phyloP scores from a whole-genome alignment of 2,113 vertebrate genomes.

The Pelobates fuscus region DNA sequence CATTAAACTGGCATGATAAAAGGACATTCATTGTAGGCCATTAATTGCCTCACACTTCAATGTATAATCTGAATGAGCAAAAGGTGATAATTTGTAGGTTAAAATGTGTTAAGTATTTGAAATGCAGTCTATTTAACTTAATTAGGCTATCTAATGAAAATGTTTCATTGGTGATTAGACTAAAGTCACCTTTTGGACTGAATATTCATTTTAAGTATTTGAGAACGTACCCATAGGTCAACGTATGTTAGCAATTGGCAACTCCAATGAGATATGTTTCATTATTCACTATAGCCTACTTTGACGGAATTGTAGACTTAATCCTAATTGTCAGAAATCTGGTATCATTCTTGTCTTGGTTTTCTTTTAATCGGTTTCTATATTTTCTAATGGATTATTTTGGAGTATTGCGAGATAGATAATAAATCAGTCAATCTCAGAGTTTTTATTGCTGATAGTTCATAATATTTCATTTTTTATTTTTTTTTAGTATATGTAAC shows the following conservation, averaged over 20 bases:
- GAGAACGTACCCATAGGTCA: conserved; percentile 12
- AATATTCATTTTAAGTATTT: conserved; percentile 49
- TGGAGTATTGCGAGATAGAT: too few relatives aligned
- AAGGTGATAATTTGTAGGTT: conserved; percentile 69
- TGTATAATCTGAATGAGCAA: conserved; percentile 66
- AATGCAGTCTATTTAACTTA: conserved; percentile 68
- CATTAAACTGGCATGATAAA: conserved; percentile 34
- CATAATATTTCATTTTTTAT: too few relatives aligned
- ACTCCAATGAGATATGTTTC: too few relatives aligned
- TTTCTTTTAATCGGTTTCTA: too few relatives aligned
- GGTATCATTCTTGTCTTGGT: too few relatives aligned
- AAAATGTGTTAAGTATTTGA: conserved; percentile 69
- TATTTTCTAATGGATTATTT: too few relatives aligned
- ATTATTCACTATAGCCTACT: too few relatives aligned
- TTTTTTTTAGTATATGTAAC: too few relatives aligned
- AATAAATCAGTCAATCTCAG: too few relatives aligned
- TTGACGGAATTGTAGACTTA: too few relatives aligned
- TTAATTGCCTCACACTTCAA: conserved; percentile 60
- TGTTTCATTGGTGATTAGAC: conserved; percentile 58
- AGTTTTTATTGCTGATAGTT: too few relatives aligned
- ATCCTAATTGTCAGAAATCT: too few relatives aligned
- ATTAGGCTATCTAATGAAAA: conserved; percentile 67
- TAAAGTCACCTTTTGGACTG: conserved; percentile 56
- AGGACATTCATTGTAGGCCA: conserved; percentile 56
- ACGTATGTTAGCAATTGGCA: neutral